These are phyloP conservation scores for Rhodeus uyekii DNA, from an alignment of 2,797 vertebrate species.

Conservation along the genomic window DNA sequence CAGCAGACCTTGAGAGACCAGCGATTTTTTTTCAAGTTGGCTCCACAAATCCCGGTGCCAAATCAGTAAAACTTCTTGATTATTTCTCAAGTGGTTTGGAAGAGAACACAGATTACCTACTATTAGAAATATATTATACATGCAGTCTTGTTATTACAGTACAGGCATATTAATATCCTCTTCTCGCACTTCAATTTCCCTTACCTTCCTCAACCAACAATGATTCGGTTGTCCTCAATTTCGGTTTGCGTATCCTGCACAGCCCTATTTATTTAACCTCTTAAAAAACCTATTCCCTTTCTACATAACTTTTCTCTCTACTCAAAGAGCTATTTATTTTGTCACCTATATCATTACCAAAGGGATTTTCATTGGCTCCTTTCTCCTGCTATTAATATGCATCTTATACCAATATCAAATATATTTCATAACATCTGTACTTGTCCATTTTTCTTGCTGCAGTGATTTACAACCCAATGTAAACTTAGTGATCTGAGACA, in stretches of 20 bases:
- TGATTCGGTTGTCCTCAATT: not conserved
- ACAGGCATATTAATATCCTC: not conserved
- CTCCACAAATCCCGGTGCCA: not conserved
- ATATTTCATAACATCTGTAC: not conserved
- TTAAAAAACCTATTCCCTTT: not conserved
- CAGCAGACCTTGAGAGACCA: not conserved
- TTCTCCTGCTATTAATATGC: not conserved
- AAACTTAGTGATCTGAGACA: not conserved
- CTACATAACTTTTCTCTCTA: not conserved
- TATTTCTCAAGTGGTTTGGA: not conserved
- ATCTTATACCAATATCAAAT: not conserved
- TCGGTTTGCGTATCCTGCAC: not conserved
- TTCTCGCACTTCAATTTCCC: not conserved
- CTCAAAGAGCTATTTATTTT: not conserved
- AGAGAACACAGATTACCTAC: not conserved
- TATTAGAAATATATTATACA: not conserved
- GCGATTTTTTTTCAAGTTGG: not conserved
- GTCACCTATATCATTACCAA: not conserved
- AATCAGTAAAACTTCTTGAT: not conserved
- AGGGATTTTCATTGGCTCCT: not conserved
- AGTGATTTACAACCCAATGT: not conserved
- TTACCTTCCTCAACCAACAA: not conserved
- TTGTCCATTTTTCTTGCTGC: not conserved
- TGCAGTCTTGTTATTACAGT: not conserved
- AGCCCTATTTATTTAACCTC: constrained; percentile 2